Evolutionary conservation across 2,888 invertebrate species (phyloP), one percentile per base, ranked within the genome.

Genomic region (Gymnosoma rotundatum): DNA sequence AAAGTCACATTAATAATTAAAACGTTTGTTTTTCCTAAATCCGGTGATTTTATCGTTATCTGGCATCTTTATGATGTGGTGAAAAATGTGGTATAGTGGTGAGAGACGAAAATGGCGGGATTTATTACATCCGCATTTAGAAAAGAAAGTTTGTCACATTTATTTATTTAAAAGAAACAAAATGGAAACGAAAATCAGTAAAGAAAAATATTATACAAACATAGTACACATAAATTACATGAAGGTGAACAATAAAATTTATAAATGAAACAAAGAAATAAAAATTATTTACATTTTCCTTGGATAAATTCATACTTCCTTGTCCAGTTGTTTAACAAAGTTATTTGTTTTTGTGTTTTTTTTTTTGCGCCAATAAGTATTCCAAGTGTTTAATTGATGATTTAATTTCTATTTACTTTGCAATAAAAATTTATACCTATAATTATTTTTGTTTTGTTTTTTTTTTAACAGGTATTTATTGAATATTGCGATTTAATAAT

Each of bases 251-350:
- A 78, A 70, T 56, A 66, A 83, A 45, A 45, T 45, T 21, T 58
- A 32, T 32, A 58, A 45, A 61, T 42, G 12, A 48, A 78, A 72
- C 63, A 66, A 66, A 18, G 54, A 56, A 73, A 83, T 63, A 83
- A 85, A 83, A 56, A 58, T 73, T 84, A 85, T 78, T 85, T 86
- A 87, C 87, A 75, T 87, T 87, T 83, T 87, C 86, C 85, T 87
- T 87, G 73, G 86, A 85, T 78, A 85, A 83, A 87, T 86, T 86
- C 87, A 87, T 86, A 72, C 74, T 84, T 84, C 82, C 82, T 74
- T 76, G 75, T 79, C 80, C 80, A 80, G 81, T 64, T 12, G 75
- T 56, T 64, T 78, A n/a, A 14, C 6, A 72, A 56, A 56, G 45
- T 56, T 45, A 32, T 48, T 56, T 56, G 7, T 48, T 20, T 20